Base-by-base conservation (phyloP, 2,797 vertebrate species). In the Urophycis tenuis region DNA sequence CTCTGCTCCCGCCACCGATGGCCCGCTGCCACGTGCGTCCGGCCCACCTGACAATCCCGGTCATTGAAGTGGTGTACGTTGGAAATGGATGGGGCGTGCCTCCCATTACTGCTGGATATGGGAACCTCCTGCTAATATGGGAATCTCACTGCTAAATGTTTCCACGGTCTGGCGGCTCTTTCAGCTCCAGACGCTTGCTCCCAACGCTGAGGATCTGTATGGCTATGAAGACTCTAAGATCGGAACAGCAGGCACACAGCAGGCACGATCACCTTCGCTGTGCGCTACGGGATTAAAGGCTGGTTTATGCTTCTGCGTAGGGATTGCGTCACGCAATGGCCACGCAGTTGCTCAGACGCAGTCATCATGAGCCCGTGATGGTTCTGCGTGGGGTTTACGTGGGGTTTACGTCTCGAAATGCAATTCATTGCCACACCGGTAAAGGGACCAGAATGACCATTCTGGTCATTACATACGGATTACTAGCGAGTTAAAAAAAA, bases 21-120 rank as follows among this genome's bases (percentile, higher is more conserved):
- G 31, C 15, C 15, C n/a, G 35, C 15, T 10, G 3, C 19, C 9
- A 14, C 10, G 25, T 30, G 4, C 25, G 5, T 5, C 69, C 14
- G 45, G 29, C 4, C 19, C 64, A n/a, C 25, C n/a, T 69, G 45
- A 35, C 69, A 33, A 49, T 45, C 35, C 64, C 29, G n/a, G 19
- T 64, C 75, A 10, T 77, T 82, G 17, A 75, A 77, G 35, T 64
- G 19, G 19, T 79, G 80, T 36, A 79, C 33, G 8, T 72, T 79
- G 12, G 30, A 74, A 7, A 34, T 81, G 14, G 64, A 33, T 41
- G 72, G 69, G 19, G 64, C 74, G 19, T 29, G 32, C 29, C 2
- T 77, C 4, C 64, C 72, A 8, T 31, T 80, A 32, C 60, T 76
- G 32, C 34, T 77, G 53, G 35, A 74, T 60, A 80, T 45, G 36